Base-by-base conservation (phyloP, 2,888 invertebrate species). In the Trachelus stipa region DNA sequence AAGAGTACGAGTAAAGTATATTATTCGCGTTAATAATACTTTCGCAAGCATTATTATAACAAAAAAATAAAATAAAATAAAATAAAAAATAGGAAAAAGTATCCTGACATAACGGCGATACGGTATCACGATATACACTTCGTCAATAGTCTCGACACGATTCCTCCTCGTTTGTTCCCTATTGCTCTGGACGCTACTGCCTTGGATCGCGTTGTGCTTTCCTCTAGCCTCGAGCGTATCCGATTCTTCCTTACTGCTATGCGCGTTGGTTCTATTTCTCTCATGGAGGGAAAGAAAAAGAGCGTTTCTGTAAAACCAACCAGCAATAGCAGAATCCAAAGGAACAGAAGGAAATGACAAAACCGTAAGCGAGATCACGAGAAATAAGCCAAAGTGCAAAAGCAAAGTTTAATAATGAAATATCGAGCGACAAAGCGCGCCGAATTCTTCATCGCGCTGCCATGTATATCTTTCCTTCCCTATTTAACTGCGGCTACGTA, bases 11-110 rank as follows among this genome's bases (percentile, higher is more conserved):
- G 37, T 37, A 56, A 23, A 40, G 23, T 40, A 56, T 56, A 56
- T 82, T 82, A 77, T 79, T 74, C 81, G 79, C 80, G 79, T 81
- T 82, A 79, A 75, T 69, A 37, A 76, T 33, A 77, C 77, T 76
- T 80, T 76, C 74, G 77, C 75, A 77, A 80, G 79, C 77, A 77
- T 77, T 73, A 79, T 76, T 76, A 80, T 78, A 77, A 68, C 31
- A 79, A 77, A 76, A 11, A 56, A 76, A 76, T 1, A 73, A 80
- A 35, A 35, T 35, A 35, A 35, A 35, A 35, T 35, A 35, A 35
- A 35, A 35, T 35, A 35, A 35, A 35, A 35, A 35, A 12, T 35
- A 35, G 76, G 80, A 77, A 80, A 77, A 77, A 40, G 15, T 40
- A 56, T 56, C 23, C 56, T 9, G 56, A 56, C 56, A 9, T 23